These are phyloP conservation scores for Serranus cabrilla DNA, from an alignment of 2,797 vertebrate species.

Conservation along the genomic window DNA sequence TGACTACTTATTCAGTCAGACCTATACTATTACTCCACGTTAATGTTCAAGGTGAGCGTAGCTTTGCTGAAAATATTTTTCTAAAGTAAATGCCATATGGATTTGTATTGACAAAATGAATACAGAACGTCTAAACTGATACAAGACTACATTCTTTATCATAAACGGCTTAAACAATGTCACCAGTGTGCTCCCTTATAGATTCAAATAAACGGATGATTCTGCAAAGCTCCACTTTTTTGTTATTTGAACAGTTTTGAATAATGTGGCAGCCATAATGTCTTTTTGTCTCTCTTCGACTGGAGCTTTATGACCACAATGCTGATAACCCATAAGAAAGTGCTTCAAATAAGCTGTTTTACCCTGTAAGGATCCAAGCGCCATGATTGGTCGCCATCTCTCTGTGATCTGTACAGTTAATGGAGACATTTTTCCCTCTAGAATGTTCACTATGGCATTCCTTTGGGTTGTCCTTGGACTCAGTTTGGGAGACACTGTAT, in stretches of 20 bases:
- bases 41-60: background rate
- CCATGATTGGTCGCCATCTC: background rate
- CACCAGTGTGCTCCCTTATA: background rate
- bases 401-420: conserved; percentile 23
- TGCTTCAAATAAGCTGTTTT: conserved; percentile 9
- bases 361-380: conserved; percentile 5
- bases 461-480: conserved; percentile 60
- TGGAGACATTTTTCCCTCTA: conserved; percentile 1
- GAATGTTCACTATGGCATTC: conserved; percentile 14
- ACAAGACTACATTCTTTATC: background rate
- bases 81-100: background rate
- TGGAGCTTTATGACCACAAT: conserved; percentile 2
- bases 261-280: conserved; percentile 3
- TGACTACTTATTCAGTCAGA: background rate
- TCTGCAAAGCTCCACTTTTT: background rate
- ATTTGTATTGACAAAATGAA: background rate
- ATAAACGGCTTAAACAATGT: background rate
- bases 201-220: conserved; percentile 3
- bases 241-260: conserved; percentile 7
- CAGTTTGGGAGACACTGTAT: conserved; percentile 21
- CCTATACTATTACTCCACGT: no score
- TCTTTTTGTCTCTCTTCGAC: background rate
- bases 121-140: background rate
- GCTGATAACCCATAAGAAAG: background rate
- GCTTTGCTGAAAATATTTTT: background rate